Conservation (phyloP, 1,140 invertebrate species). For the Monomorium pharaonis region DNA sequence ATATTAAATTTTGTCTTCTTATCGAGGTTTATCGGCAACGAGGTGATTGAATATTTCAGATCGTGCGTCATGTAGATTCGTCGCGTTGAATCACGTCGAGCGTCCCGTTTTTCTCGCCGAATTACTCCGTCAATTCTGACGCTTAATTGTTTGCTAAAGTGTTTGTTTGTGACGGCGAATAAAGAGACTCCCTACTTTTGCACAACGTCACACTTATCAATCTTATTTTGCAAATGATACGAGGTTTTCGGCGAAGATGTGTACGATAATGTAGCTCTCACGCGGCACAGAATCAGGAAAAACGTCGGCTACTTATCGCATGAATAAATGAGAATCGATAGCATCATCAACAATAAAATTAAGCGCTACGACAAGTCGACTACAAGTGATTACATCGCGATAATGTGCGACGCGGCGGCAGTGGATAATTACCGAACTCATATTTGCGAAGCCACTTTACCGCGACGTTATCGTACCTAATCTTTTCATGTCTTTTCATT, state of each 20-base stretch:
- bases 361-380: slow-evolving; percentile 37
- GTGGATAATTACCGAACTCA: slow-evolving; percentile 33
- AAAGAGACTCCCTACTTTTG: slow-evolving; percentile 16
- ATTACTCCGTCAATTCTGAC: slow-evolving; percentile 4
- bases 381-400: slow-evolving; percentile 65
- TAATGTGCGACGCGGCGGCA: slow-evolving; percentile 21
- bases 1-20: slow-evolving; percentile 54
- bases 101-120: background rate
- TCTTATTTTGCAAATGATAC: slow-evolving; percentile 53
- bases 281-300: slow-evolving; percentile 1
- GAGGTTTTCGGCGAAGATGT: slow-evolving; percentile 54
- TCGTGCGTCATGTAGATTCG: slow-evolving; percentile 22
- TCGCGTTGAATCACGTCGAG: background rate
- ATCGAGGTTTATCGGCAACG: slow-evolving; percentile 39
- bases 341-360: slow-evolving; percentile 62
- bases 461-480: slow-evolving; percentile 39
- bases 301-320: slow-evolving; percentile 53
- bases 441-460: slow-evolving; percentile 25
- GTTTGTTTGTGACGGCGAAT: background rate
- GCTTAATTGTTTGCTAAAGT: slow-evolving; percentile 38
- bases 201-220: slow-evolving; percentile 38
- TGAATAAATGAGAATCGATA: slow-evolving; percentile 56
- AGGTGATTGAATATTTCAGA: slow-evolving; percentile 49
- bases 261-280: slow-evolving; percentile 38
- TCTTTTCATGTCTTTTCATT: slow-evolving; percentile 28